These are phyloP conservation scores for Lochmaea capreae DNA, from an alignment of 2,888 invertebrate genomes.

Conservation along the genomic window DNA sequence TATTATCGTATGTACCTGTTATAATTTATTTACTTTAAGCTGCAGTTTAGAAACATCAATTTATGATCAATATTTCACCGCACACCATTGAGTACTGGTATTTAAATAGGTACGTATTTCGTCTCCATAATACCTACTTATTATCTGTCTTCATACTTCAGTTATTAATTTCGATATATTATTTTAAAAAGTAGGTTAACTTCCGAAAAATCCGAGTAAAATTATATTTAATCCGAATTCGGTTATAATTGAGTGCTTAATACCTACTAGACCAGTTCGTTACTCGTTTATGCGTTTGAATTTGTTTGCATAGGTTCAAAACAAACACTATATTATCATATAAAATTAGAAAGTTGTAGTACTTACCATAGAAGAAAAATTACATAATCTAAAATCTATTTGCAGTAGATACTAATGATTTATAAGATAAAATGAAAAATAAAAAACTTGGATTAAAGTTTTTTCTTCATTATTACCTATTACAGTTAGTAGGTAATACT, in stretches of 20 bases:
- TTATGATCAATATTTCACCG: too few relatives aligned
- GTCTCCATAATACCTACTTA: too few relatives aligned
- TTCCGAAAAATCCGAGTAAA: background rate
- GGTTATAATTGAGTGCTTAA: background rate
- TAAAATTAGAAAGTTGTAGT: background rate
- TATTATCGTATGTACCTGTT: too few relatives aligned
- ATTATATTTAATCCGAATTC: background rate
- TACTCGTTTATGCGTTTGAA: slow-evolving; percentile 1
- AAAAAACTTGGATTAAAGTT: background rate
- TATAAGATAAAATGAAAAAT: background rate
- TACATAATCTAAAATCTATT: background rate
- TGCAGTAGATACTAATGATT: background rate
- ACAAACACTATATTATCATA: slow-evolving; percentile 1
- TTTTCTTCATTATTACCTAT: background rate
- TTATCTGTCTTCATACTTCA: too few relatives aligned
- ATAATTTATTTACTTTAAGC: too few relatives aligned
- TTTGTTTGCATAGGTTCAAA: background rate
- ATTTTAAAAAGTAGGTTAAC: background rate
- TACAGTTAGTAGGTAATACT: background rate
- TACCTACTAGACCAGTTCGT: background rate
- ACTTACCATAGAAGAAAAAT: background rate
- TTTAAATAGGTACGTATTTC: too few relatives aligned
- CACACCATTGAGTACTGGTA: too few relatives aligned
- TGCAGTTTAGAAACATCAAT: too few relatives aligned
- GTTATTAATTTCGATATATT: background rate